Percentiles rank a stretch among this genome's conserved stretches.
phyloP scores from a whole-genome alignment of 2,888 invertebrate species.

The Pyrochroa serraticornis region DNA sequence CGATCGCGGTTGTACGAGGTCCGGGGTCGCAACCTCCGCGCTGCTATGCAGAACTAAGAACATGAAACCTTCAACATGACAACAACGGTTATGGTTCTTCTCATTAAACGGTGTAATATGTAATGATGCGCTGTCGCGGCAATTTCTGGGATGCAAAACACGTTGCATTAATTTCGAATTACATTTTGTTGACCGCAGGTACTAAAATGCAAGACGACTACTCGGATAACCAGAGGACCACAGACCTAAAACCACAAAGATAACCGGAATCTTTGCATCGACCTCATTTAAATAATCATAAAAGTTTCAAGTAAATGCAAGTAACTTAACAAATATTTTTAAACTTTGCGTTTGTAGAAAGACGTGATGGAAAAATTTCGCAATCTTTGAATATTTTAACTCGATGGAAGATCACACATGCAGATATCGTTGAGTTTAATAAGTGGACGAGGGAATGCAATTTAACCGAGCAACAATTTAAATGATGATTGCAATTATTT shows the following conservation, averaged over 20 bases:
- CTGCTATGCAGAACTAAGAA: too few species aligned
- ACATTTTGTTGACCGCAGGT: slow-evolving; percentile 16
- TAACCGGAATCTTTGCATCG: too few species aligned
- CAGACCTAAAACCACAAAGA: background rate
- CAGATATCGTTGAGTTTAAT: slow-evolving; percentile 19
- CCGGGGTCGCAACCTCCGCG: too few species aligned
- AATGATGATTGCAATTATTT: slow-evolving; percentile 29
- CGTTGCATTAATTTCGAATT: slow-evolving; percentile 23
- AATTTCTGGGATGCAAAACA: slow-evolving; percentile 5
- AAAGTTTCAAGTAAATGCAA: too few species aligned
- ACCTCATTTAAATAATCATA: too few species aligned
- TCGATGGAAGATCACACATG: slow-evolving; percentile 23
- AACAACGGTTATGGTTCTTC: too few species aligned
- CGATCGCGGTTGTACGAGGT: too few species aligned
- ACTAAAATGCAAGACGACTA: slow-evolving; percentile 7
- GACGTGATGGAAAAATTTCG: too few species aligned
- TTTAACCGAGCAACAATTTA: slow-evolving; percentile 23
- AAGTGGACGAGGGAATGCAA: slow-evolving; percentile 25
- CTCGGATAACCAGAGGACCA: slow-evolving; percentile 3
- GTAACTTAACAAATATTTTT: too few species aligned
- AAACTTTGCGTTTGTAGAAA: too few species aligned
- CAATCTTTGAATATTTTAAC: background rate
- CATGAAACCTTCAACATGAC: too few species aligned
- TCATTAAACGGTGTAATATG: slow-evolving; percentile 1
- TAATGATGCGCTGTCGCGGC: slow-evolving; percentile 19